Conservation (phyloP, 1,140 invertebrate species). For the Latrodectus geometricus region DNA sequence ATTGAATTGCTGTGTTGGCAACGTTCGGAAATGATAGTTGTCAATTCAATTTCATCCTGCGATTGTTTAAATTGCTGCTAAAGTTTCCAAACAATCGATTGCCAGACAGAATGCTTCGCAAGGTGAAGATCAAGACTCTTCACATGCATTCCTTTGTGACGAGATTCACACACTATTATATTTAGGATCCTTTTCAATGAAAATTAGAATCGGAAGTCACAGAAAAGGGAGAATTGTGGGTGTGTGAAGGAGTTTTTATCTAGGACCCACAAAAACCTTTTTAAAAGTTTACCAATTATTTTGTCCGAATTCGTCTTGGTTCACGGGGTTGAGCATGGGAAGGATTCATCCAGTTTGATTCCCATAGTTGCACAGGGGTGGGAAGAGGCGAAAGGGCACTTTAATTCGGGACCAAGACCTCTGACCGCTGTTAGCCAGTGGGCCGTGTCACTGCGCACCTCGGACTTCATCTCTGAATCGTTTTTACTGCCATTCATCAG, state of each 20-base stretch:
- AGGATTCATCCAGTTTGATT: conserved; percentile 4
- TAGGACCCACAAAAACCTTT: conserved; percentile 9
- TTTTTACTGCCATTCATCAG: not conserved
- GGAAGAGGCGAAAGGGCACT: conserved; percentile 8
- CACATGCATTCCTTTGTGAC: not conserved
- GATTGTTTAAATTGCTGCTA: not conserved
- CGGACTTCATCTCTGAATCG: conserved; percentile 11
- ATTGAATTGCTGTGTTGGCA: not conserved
- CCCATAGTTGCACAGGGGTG: conserved; percentile 18
- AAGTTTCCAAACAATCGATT: not conserved
- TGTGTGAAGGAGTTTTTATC: conserved; percentile 1
- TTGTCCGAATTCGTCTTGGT: conserved; percentile 5
- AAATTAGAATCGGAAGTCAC: conserved; percentile 35
- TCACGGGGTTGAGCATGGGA: conserved; percentile 32
- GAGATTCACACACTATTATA: not conserved
- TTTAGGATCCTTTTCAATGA: not conserved
- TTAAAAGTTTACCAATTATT: conserved; percentile 14
- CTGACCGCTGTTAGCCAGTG: conserved; percentile 37
- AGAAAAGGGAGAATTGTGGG: not conserved
- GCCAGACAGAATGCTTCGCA: not conserved
- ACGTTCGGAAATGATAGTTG: not conserved
- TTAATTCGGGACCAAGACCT: conserved; percentile 9
- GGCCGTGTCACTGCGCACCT: conserved; percentile 43
- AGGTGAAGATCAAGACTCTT: not conserved
- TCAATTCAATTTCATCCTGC: not conserved